Conservation (phyloP, 1,140 invertebrate genomes). For the Tetramorium parvispinum region DNA sequence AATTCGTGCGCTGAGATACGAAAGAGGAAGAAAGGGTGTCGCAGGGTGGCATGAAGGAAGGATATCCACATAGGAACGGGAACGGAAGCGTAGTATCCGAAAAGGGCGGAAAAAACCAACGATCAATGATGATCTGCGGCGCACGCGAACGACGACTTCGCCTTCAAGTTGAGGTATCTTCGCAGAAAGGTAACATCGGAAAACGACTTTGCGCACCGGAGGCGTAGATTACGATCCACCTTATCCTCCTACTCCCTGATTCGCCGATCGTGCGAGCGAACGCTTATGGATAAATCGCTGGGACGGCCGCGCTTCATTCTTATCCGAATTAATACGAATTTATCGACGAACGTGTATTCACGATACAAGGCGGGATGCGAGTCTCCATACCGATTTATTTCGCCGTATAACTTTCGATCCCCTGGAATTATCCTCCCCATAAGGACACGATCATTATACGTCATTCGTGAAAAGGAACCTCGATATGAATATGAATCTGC, state of each 20-base stretch:
- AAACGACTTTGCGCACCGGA: slow-evolving; percentile 19
- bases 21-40: neutral
- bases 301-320: slow-evolving; percentile 29
- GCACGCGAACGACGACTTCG: neutral
- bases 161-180: neutral
- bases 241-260: neutral
- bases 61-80: neutral
- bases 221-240: slow-evolving; percentile 49
- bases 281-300: slow-evolving; percentile 32
- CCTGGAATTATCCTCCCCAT: slow-evolving; percentile 30
- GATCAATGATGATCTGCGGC: slow-evolving; percentile 38
- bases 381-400: slow-evolving; percentile 29
- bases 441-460: slow-evolving; percentile 22
- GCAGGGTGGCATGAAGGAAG: neutral
- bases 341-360: slow-evolving; percentile 12
- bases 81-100: neutral
- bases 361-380: slow-evolving; percentile 2
- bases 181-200: slow-evolving; percentile 18
- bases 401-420: slow-evolving; percentile 19
- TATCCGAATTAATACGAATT: slow-evolving; percentile 54
- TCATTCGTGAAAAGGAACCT: neutral
- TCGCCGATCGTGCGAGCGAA: neutral
- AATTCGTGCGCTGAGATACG: slow-evolving; percentile 25
- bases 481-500: neutral
- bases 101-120: neutral